Base-by-base conservation (phyloP, 2,797 vertebrate species). In the Natrix natrix region DNA sequence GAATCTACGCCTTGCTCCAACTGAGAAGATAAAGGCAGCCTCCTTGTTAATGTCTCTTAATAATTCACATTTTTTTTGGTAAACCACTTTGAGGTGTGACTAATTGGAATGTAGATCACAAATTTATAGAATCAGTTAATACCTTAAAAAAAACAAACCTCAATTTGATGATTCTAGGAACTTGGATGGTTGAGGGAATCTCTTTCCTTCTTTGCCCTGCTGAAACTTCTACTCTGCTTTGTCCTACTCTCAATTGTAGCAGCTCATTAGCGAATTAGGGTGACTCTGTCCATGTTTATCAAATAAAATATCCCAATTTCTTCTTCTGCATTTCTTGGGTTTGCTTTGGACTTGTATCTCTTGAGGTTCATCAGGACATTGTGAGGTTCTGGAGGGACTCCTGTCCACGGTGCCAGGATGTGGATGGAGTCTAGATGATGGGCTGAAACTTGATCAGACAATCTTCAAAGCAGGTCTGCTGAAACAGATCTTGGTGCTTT, bases 111-210 rank as follows among this genome's bases (percentile, higher is more conserved):
- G 66, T 6, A 17, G 66, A 16, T 16, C 2, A 2, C 12, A 74
- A 74, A 74, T 74, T 8, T 17, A 37, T 3, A 16, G 11, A 13
- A 66, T 66, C 63, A 17, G 17, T 37, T 8, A 17, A 74, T 74
- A 16, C 32, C n/a, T 0, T 20, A 52, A 14, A 4, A 60, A 24
- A 60, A 60, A 24, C 1, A 43, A 1, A 43, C 60, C 60, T 28
- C 28, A 10, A 22, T 57, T 11, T 48, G 16, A 1, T 12, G 0
- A 26, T 54, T 0, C 5, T 24, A 0, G 0, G 0, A 5, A 28
- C 20, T 0, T 0, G 91, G 86, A 1, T 5, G 20, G 24, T 37
- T 0, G 0, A 86, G 54, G 3, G 10, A 59, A 37, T 17, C 7
- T 22, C 13, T 10, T 26, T 43, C 2, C 54, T 74, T 78, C 11